Base-by-base conservation (phyloP, 1,140 invertebrate species). In the Ectropis grisescens region DNA sequence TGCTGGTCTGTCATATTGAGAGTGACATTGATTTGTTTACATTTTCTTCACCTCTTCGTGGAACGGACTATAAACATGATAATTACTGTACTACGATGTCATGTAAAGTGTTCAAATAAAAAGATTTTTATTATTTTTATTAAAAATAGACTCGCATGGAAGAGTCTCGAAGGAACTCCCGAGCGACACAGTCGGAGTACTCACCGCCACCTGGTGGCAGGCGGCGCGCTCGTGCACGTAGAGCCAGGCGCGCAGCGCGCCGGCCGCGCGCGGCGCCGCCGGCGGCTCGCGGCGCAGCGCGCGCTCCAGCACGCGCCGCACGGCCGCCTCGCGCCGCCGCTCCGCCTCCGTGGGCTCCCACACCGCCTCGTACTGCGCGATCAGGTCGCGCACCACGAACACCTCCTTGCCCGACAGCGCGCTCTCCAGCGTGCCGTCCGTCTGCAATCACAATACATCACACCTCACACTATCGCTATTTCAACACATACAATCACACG, bases 171-270 rank as follows among this genome's bases (percentile, higher is more conserved):
- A n/a, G n/a, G n/a, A n/a, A n/a, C n/a, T n/a, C n/a, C n/a, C n/a
- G n/a, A n/a, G n/a, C n/a, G n/a, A n/a, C n/a, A n/a, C n/a, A n/a
- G n/a, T n/a, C 16, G 16, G 3, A 19, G 16, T 37, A 80, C 84
- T 85, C 62, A 90, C 89, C 26, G 86, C 83, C 8, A 89, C 80
- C 51, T 88, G 87, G 53, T 87, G 78, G 33, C 86, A 87, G 11
- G 59, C 40, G 82, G 69, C 55, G 58, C 85, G 25, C 69, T 84
- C 79, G 8, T 82, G 57, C 1, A 91, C 76, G 58, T 91, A 88
- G 41, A 94, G 87, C 91, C 91, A 93, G n/a, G 93, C 85, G 59
- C 89, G 88, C 12, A 95, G 84, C 59, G 94, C 91, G 0, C 92
- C 92, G 0, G 91, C 91, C 0, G 87, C 86, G 48, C 90, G 90